Base-by-base conservation (phyloP, 2,888 invertebrate species). In the Campoletis raptor region DNA sequence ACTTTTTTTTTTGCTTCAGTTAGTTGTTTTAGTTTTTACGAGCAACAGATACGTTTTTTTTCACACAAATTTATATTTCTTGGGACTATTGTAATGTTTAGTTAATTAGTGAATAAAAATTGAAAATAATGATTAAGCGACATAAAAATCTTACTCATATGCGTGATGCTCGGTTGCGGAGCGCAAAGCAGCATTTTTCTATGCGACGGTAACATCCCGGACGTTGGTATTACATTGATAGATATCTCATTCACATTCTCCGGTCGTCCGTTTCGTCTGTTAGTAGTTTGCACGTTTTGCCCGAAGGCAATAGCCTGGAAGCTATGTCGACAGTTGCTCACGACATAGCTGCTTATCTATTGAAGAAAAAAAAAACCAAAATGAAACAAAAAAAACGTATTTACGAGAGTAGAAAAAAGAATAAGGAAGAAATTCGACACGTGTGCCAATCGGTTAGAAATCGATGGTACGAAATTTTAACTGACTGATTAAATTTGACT, bases 201-300 rank as follows among this genome's bases (percentile, higher is more conserved):
- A 83, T 93, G 93, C 18, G 91, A 86, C 54, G 92, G 91, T 72
- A 92, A 88, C 52, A 90, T 86, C 40, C 91, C 93, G 61, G 93
- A 91, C 18, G 93, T 90, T 30, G 93, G 91, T 76, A 94, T 93
- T 82, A 94, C 90, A 83, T 92, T 93, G 87, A 93, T 93, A 73
- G 93, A 92, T 89, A 93, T 93, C 79, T 93, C 92, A 87, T 93
- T 91, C 67, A 79, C 87, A 83, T 90, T 89, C 61, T 88, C 86
- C 36, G 61, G 83, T 82, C 79, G 89, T 45, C 87, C 88, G 86
- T 88, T 90, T 79, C 86, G 88, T 52, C 88, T 79, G 86, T 88
- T 84, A 36, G 66, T 85, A 72, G 74, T 85, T 76, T 81, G 85
- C 78, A 85, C 77, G 83, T 88, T 89, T 72, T 88, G 90, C 78